Evolutionary conservation across 1,140 invertebrate species (phyloP).

Genomic region (Magallana ariakensis): DNA sequence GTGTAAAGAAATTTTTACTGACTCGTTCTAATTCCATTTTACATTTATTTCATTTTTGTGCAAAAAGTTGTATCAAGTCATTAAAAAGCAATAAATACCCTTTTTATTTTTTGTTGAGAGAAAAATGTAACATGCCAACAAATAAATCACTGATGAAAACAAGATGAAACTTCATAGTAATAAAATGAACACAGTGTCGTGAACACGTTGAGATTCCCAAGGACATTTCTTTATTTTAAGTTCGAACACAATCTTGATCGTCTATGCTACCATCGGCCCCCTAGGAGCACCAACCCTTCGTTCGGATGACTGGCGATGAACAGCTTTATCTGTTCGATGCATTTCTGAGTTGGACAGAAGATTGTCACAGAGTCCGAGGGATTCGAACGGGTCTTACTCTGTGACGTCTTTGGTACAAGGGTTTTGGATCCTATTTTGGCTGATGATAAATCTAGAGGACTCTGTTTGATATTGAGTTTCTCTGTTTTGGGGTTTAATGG

Average conservation of each 20-base stretch:
- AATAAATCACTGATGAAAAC: not conserved
- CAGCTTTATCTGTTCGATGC: not conserved
- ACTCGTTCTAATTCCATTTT: too few species aligned
- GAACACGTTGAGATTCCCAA: not conserved
- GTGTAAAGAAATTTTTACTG: too few species aligned
- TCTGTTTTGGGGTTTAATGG: not conserved
- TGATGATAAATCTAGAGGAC: not conserved
- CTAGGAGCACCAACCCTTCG: not conserved
- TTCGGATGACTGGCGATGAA: not conserved
- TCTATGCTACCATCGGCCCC: not conserved
- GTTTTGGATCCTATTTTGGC: not conserved
- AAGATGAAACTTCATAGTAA: not conserved
- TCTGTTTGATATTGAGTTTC: not conserved
- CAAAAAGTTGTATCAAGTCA: not conserved
- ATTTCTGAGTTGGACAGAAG: not conserved
- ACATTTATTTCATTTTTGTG: too few species aligned
- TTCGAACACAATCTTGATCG: not conserved
- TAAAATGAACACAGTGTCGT: not conserved
- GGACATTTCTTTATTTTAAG: not conserved
- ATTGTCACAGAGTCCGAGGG: not conserved
- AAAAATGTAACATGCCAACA: constrained; percentile 1
- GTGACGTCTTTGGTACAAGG: not conserved
- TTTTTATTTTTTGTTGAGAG: not conserved
- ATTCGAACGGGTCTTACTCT: not conserved
- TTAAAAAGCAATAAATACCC: not conserved